phyloP scores from a whole-genome alignment of 2,888 invertebrate genomes.

The Drosophila cracens region DNA sequence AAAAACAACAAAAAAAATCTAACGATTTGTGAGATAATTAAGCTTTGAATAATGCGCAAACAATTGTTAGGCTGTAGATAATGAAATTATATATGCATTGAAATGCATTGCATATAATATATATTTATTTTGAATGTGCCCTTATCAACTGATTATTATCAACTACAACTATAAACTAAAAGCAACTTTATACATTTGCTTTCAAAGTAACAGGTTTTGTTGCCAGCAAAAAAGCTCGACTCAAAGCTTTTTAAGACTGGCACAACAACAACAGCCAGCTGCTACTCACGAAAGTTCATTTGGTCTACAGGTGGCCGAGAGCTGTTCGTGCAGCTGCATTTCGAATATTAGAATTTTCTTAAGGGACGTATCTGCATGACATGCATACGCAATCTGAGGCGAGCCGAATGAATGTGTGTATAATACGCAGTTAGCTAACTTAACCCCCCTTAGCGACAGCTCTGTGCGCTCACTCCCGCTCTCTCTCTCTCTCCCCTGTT shows the following conservation, averaged over 20 bases:
- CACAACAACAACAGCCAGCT: background rate
- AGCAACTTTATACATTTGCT: background rate
- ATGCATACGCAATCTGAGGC: slow-evolving; percentile 10
- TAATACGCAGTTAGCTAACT: background rate
- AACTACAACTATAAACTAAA: background rate
- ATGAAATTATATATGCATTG: background rate
- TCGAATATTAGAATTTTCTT: background rate
- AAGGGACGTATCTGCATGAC: background rate
- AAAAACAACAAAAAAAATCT: slow-evolving; percentile 10
- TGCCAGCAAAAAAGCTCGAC: slow-evolving; percentile 13
- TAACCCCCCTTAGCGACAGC: slow-evolving; percentile 22
- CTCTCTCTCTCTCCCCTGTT: slow-evolving; percentile 10
- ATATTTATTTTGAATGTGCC: background rate
- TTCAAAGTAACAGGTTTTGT: background rate
- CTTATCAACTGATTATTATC: background rate
- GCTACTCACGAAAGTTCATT: slow-evolving; percentile 7
- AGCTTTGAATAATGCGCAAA: background rate
- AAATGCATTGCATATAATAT: background rate
- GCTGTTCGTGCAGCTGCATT: slow-evolving; percentile 7
- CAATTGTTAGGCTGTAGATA: background rate
- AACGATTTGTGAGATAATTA: slow-evolving; percentile 9
- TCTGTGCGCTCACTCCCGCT: slow-evolving; percentile 27
- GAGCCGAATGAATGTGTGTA: background rate
- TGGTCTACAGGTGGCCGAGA: slow-evolving; percentile 46
- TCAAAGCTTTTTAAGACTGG: slow-evolving; percentile 15